Conservation (phyloP, 37 sponge, comb jelly and placozoan species). For the Diacarnus erythraeanus region DNA sequence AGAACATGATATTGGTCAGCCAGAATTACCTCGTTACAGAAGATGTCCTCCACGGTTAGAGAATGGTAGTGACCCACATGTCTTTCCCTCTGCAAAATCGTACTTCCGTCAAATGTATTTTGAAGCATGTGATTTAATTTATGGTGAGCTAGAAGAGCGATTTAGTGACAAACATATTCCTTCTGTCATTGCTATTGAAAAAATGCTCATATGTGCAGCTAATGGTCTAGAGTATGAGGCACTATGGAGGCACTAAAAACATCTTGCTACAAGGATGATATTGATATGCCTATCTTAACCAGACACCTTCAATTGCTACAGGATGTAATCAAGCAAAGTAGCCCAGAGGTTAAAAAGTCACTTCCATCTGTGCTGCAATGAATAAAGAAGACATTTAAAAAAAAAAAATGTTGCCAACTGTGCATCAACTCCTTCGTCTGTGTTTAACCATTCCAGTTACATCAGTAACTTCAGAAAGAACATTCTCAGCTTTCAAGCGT, state of each 20-base stretch:
- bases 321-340: neutral
- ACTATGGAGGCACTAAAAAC: neutral
- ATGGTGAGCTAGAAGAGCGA: too few species aligned
- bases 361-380: constrained; percentile 6
- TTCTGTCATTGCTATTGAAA: too few species aligned
- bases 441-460: constrained; percentile 31
- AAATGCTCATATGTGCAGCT: too few species aligned
- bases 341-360: neutral
- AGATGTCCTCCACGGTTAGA: too few species aligned
- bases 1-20: neutral
- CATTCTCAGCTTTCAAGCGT: constrained; percentile 23
- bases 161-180: too few species aligned
- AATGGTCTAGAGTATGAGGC: too few species aligned
- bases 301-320: neutral
- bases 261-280: neutral
- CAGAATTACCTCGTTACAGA: neutral
- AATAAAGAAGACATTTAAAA: neutral
- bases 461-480: constrained; percentile 21
- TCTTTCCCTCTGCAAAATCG: neutral
- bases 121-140: neutral
- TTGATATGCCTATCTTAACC: neutral
- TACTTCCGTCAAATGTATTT: neutral
- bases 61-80: neutral
- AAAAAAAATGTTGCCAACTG: constrained; percentile 4
- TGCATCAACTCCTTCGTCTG: constrained; percentile 11